Percentiles rank a stretch among this genome's conserved stretches.
These are phyloP conservation scores for Gymnobelideus leadbeateri DNA, from an alignment of 2,113 vertebrate species.

Conservation along the genomic window DNA sequence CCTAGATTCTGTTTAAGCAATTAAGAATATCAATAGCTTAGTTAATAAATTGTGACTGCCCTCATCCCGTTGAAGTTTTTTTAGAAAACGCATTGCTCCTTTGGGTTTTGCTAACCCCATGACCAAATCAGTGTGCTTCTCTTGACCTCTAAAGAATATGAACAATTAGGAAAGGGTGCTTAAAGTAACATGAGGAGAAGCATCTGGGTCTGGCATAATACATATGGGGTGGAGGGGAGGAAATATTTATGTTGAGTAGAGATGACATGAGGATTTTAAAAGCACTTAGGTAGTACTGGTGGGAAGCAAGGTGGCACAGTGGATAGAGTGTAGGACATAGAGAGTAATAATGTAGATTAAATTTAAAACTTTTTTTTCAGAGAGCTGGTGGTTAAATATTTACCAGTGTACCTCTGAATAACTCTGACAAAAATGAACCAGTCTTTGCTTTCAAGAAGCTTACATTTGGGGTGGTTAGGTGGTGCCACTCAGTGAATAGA, in stretches of 20 bases:
- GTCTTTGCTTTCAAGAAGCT: too few species aligned
- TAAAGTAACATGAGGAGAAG: background rate
- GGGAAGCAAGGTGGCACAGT: background rate
- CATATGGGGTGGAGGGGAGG: background rate
- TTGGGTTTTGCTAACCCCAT: background rate
- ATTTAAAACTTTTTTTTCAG: background rate
- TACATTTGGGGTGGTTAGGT: too few species aligned
- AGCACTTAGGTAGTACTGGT: background rate
- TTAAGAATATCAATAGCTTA: slow-evolving; percentile 11
- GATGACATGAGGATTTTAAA: background rate
- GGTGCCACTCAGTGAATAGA: too few species aligned
- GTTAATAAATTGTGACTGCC: background rate
- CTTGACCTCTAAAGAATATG: background rate
- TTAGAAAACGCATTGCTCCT: background rate
- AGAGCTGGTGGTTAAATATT: background rate
- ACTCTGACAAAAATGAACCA: background rate
- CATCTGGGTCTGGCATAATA: background rate
- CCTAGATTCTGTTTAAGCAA: background rate
- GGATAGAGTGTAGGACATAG: background rate
- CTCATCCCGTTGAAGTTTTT: slow-evolving; percentile 20
- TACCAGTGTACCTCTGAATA: background rate
- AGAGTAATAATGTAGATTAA: background rate
- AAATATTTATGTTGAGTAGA: background rate
- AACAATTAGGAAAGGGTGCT: background rate
- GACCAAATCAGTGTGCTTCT: background rate